phyloP scores from a whole-genome alignment of 2,113 vertebrate species.

The Pelvicachromis taeniatus region DNA sequence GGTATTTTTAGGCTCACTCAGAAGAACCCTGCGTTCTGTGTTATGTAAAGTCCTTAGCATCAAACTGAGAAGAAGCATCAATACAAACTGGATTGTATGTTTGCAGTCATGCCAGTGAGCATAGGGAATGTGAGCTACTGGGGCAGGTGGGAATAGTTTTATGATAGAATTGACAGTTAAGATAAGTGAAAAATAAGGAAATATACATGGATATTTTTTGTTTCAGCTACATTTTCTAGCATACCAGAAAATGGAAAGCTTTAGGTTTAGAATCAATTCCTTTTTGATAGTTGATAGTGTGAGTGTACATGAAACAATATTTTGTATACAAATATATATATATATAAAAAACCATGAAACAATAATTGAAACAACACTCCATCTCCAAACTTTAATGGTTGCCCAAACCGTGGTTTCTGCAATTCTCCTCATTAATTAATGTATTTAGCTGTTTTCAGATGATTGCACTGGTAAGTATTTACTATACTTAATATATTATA shows the following conservation, averaged over 20 bases:
- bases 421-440: constrained; percentile 29
- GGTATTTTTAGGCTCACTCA: constrained; percentile 31
- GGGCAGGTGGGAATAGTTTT: not conserved
- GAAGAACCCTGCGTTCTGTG: not conserved
- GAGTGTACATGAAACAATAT: not conserved
- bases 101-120: not conserved
- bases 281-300: not conserved
- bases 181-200: not conserved
- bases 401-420: constrained; percentile 55
- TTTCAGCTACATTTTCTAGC: not conserved
- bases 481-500: not conserved
- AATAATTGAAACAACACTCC: constrained; percentile 28
- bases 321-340: not conserved
- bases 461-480: constrained; percentile 64
- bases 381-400: constrained; percentile 72
- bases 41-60: constrained; percentile 31
- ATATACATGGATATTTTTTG: not conserved
- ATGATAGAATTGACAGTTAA: not conserved
- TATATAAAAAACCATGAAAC: not conserved
- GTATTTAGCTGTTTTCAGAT: constrained; percentile 46
- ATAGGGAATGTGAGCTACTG: not conserved
- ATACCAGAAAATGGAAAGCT: not conserved
- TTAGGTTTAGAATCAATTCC: not conserved
- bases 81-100: constrained; percentile 26
- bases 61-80: not conserved